These are phyloP conservation scores for Eublepharis macularius DNA, from an alignment of 2,113 vertebrate genomes.

Conservation along the genomic window DNA sequence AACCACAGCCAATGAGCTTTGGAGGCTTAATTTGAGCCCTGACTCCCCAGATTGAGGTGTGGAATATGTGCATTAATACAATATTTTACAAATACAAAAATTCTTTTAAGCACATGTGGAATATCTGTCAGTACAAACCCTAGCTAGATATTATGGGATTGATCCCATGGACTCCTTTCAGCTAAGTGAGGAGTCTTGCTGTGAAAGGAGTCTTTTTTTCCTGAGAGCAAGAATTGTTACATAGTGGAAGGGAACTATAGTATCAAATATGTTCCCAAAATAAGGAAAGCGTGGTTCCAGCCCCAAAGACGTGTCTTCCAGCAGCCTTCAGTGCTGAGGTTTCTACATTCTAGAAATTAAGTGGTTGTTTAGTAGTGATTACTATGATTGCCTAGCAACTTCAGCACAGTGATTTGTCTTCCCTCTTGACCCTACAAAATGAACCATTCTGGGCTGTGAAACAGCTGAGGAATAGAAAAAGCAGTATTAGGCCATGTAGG, in stretches of 20 bases:
- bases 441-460: not conserved
- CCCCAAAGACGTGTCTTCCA: not conserved
- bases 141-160: no score
- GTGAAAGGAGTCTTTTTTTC: no score
- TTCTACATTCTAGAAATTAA: not conserved
- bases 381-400: slow-evolving; percentile 1
- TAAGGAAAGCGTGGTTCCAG: not conserved
- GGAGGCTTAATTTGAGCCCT: not conserved
- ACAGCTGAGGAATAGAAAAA: not conserved
- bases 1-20: no score
- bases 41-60: not conserved
- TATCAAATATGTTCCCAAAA: not conserved
- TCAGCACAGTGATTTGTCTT: not conserved
- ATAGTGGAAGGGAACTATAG: no score
- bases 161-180: no score
- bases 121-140: not conserved
- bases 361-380: not conserved
- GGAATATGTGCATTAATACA: not conserved
- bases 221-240: no score
- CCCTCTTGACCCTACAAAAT: not conserved
- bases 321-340: not conserved
- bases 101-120: not conserved
- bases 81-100: not conserved
- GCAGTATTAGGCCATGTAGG: not conserved
- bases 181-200: no score